Evolutionary conservation across 2,888 invertebrate species (phyloP).

Genomic region (Lithophane socia): DNA sequence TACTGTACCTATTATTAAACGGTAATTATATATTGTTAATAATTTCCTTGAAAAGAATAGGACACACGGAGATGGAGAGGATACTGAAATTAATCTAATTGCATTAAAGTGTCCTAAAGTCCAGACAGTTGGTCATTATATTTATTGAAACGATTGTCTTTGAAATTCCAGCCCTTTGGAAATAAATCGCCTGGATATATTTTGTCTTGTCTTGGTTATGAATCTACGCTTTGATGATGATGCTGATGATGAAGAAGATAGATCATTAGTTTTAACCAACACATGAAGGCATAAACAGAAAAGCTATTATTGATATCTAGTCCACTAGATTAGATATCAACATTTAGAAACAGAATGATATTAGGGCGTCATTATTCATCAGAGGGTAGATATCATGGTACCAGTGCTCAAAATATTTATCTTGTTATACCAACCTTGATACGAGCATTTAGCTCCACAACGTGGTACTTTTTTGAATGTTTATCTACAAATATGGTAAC

Average conservation of each 20-base stretch:
- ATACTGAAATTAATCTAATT: not conserved
- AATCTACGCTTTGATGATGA: not conserved
- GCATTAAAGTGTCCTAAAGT: not conserved
- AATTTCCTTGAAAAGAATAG: not conserved
- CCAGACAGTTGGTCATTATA: not conserved
- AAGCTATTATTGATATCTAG: not conserved
- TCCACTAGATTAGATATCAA: not conserved
- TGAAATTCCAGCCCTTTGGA: not conserved
- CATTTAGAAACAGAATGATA: not conserved
- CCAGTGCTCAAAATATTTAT: not conserved
- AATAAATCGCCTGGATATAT: not conserved
- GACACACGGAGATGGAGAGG: not conserved
- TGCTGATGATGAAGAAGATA: not conserved
- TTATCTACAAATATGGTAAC: not conserved
- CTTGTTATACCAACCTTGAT: not conserved
- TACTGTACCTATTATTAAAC: conserved; percentile 52
- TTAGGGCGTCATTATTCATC: not conserved
- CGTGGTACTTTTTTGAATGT: not conserved
- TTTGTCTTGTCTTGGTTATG: not conserved
- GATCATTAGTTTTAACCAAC: not conserved
- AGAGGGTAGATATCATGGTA: not conserved
- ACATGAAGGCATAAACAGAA: not conserved
- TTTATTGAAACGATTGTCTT: not conserved
- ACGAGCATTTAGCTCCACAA: not conserved
- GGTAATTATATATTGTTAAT: conserved; percentile 57